Evolutionary conservation across 2,113 vertebrate species (phyloP).

Genomic region (Aegypius monachus): DNA sequence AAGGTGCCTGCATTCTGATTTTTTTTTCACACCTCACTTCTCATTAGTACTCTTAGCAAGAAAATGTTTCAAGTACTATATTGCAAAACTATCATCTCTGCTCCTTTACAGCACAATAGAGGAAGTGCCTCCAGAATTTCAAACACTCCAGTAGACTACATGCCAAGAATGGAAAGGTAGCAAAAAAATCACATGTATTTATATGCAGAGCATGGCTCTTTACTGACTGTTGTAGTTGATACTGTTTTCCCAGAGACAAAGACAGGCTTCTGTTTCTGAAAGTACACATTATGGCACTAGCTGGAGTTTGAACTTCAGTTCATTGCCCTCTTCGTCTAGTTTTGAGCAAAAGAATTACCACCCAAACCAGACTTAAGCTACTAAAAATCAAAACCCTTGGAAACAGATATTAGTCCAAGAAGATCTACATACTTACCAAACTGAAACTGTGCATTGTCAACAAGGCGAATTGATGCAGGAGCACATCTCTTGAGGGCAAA

Average conservation of each 20-base stretch:
- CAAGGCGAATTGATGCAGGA: slow-evolving; percentile 95
- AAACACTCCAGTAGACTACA: neutral
- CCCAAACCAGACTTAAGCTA: neutral
- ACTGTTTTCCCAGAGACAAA: neutral
- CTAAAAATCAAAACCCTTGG: neutral
- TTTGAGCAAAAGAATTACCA: neutral
- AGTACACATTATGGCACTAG: neutral
- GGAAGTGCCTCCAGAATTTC: neutral
- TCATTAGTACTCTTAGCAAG: neutral
- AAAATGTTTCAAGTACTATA: neutral
- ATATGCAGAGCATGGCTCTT: neutral
- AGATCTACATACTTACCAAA: slow-evolving; percentile 84
- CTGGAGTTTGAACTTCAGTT: neutral
- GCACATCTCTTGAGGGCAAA: slow-evolving; percentile 87
- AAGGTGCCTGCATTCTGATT: neutral
- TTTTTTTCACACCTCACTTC: neutral
- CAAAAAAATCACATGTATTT: neutral
- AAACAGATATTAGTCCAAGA: neutral
- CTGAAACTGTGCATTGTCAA: slow-evolving; percentile 96
- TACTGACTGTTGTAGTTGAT: neutral
- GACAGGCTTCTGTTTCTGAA: neutral
- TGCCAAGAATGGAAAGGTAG: neutral
- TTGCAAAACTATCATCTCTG: neutral
- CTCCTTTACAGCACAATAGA: neutral
- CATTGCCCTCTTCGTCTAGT: neutral